Conservation (phyloP, 2,888 invertebrate genomes). For the Drosophila parthenogenetica region DNA sequence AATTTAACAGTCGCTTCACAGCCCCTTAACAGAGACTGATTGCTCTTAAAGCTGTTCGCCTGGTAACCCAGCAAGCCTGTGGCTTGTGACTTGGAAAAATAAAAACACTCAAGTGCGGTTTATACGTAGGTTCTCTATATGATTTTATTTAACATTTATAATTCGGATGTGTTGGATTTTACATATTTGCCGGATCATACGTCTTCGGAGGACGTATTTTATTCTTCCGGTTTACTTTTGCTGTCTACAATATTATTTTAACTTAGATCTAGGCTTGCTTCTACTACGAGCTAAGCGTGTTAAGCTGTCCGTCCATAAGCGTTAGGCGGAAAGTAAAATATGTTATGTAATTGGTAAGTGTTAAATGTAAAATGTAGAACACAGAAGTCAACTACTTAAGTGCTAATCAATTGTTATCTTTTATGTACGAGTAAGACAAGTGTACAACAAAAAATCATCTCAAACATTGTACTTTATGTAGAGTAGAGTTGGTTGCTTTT, state of each 20-base stretch:
- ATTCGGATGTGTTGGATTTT: conserved; percentile 74
- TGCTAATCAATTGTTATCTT: conserved; percentile 38
- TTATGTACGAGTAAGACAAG: conserved; percentile 12
- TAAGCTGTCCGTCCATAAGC: conserved; percentile 62
- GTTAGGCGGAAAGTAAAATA: conserved; percentile 55
- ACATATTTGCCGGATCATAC: conserved; percentile 60
- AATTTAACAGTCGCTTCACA: no score
- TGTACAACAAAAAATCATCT: conserved; percentile 44
- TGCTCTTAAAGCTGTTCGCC: background rate
- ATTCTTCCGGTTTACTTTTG: conserved; percentile 8
- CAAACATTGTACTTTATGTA: conserved; percentile 47
- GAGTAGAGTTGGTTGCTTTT: conserved; percentile 17
- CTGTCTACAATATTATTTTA: conserved; percentile 30
- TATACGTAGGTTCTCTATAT: conserved; percentile 53
- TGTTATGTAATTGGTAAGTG: conserved; percentile 19
- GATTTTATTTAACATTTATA: conserved; percentile 76
- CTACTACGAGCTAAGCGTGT: conserved; percentile 69
- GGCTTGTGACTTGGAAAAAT: background rate
- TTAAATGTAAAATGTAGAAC: conserved; percentile 58
- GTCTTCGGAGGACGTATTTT: conserved; percentile 22
- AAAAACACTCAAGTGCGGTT: background rate
- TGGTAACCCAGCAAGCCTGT: background rate
- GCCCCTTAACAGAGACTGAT: background rate
- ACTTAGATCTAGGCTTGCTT: conserved; percentile 61
- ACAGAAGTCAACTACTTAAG: conserved; percentile 63